Base-by-base conservation (phyloP, 2,113 vertebrate species). In the Trematocara unimaculatum region DNA sequence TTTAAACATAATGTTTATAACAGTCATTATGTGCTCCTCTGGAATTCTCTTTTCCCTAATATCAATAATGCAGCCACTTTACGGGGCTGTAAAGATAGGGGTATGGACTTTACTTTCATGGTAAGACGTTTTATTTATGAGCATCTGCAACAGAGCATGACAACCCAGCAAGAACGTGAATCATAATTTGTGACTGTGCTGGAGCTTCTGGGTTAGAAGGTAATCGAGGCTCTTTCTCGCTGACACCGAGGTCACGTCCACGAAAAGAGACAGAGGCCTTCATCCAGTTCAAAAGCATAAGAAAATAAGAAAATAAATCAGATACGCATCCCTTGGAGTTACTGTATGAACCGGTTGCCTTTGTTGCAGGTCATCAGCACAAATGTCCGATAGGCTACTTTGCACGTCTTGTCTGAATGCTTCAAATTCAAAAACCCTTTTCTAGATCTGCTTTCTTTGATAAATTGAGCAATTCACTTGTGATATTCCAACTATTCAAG, bases 201-300 rank as follows among this genome's bases (percentile, higher is more conserved):
- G 47, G 38, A 86, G 90, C 90, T 70, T 89, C 90, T 95, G 95
- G 88, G 88, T 93, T 80, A 93, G 56, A 80, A 64, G 49, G 90
- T 80, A 82, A 90, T 23, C 2, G 6, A 49, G 7, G 81, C 77
- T 87, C 84, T 40, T 72, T 79, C 20, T 86, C 23, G 17, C 7
- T 35, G 29, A 82, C 53, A 38, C 83, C 81, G 79, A 86, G 88
- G 91, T 91, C 77, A 77, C 54, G 31, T 67, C 62, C 67, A 86
- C 26, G 9, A 3, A n/a, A 17, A 77, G 80, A n/a, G 35, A 64
- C 83, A 72, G 13, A 79, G 5, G 33, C 78, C 54, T 58, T 47
- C 51, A 79, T 58, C 18, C 45, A 29, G 35, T 70, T 31, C 14
- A 18, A 64, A 18, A 74, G 15, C 14, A 18, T 7, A 74, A 74